Evolutionary conservation across 1,140 invertebrate species (phyloP), one percentile per base, ranked within the genome.

Genomic region (Ridgeia piscesae): DNA sequence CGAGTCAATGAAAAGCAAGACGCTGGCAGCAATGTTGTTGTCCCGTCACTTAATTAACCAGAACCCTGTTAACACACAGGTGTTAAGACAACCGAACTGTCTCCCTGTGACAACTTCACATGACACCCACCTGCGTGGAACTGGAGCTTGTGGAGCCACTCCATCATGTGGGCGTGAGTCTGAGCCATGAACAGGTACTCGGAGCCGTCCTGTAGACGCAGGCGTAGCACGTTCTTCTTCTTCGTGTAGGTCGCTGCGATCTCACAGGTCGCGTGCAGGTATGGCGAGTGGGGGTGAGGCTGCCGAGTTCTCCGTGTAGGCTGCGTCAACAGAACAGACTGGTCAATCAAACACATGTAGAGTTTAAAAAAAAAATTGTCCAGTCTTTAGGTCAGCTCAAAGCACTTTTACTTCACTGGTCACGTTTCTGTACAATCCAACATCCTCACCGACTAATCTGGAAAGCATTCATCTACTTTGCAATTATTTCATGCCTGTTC

Each of bases 191-290:
- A 98, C 42, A 99, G 96, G 96, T 98, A 99, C 96, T 99, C 98
- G 0, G 98, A 98, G 8, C 98, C 98, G 96, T 99, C 99, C 2
- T 97, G 97, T 93, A 98, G 97, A 93, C 97, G 97, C n/a, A 99
- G 95, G 31, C 95, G 92, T 21, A 99, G 98, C 21, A 99, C 98
- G 95, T 99, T 97, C 95, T 99, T 99, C 95, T 98, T 98, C 95
- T 99, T 99, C 0, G 98, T 98, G 95, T 99, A 99, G 96, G 99
- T 98, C 89, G 97, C 97, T 0, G 99, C 98, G 88, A 97, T 97
- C 93, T 95, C 94, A 96, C 98, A 99, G 89, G 97, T 96, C 1
- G 98, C 98, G 93, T 98, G 98, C 93, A 98, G 97, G 91, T n/a
- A 99, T 98, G 91, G 98, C 98, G 8, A 99, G 97, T 0, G 99